Evolutionary conservation across 1,140 invertebrate species (phyloP), one percentile per base, ranked within the genome.

Genomic region (Neodiprion fabricii): DNA sequence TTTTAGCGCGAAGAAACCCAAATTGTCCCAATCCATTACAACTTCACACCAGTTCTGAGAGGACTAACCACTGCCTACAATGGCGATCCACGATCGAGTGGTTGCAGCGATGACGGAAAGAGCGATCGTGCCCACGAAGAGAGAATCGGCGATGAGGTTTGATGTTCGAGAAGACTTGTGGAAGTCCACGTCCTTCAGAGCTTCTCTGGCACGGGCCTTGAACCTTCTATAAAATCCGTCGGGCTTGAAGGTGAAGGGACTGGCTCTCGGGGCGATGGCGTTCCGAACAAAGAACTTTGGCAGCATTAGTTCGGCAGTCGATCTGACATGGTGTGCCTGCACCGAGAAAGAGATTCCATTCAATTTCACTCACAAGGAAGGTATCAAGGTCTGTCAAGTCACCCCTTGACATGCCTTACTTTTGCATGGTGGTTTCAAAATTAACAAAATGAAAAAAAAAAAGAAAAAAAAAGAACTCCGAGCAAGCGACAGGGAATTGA

Each of bases 211-310:
- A 48, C 90, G 85, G 70, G 82, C 83, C 81, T 93, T 93, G 0
- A 94, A 87, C 1, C 90, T 93, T 70, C 85, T 88, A 76, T 91
- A 95, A 83, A 94, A 95, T n/a, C 92, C 93, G 77, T 94, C 88
- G 1, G 91, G 85, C 66, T 93, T 80, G 67, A 95, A 93, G 0
- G 94, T 94, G 40, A 92, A 92, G 1, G 91, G 91, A 1, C 92
- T 90, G 76, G 91, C 91, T 75, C 94, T 87, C 0, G 90, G 89
- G 0, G 83, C 84, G 9, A 79, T 79, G 0, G 93, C 92, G 1
- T 91, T 79, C 53, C 89, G 85, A 0, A 94, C 85, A 75, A 90
- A 92, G 79, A 90, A 95, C 79, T 93, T 92, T 4, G 86, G 80
- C 12, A 95, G 81, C 70, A 93, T 79, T 40, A 84, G 86, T 66